phyloP scores from a whole-genome alignment of 35 echinoderm and acorn worm species.

The Ophioderma brevispina region DNA sequence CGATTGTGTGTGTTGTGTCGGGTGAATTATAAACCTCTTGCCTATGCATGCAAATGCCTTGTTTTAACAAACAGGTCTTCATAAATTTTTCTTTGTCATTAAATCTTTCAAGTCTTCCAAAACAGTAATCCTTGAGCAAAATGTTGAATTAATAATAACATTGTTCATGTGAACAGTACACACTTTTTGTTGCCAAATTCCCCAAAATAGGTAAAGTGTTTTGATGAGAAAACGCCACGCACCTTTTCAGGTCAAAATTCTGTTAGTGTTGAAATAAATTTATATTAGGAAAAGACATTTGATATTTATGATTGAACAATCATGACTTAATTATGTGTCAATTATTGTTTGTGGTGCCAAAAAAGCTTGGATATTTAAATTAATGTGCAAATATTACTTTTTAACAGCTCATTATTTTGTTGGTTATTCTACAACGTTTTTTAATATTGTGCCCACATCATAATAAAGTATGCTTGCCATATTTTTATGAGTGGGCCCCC shows the following conservation, averaged over 20 bases:
- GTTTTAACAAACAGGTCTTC: neutral
- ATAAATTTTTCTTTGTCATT: neutral
- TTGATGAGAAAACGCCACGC: neutral
- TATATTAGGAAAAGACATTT: neutral
- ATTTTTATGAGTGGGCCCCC: no score
- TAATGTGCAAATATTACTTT: conserved; percentile 1
- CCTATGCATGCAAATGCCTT: neutral
- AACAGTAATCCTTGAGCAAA: neutral
- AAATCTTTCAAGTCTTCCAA: neutral
- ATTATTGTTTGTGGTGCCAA: conserved; percentile 5
- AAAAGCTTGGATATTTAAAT: neutral
- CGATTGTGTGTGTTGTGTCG: neutral
- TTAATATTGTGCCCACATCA: neutral
- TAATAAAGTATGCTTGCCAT: neutral
- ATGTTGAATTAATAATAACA: neutral
- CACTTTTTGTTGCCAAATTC: neutral
- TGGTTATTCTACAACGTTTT: neutral
- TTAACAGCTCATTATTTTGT: neutral
- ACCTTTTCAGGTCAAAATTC: neutral
- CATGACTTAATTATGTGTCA: neutral
- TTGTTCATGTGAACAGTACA: neutral
- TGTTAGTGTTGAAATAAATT: neutral
- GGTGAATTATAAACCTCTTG: neutral
- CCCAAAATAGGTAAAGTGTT: neutral
- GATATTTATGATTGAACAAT: neutral